Conservation (phyloP, 1,140 invertebrate genomes). For the Cryptotermes secundus region DNA sequence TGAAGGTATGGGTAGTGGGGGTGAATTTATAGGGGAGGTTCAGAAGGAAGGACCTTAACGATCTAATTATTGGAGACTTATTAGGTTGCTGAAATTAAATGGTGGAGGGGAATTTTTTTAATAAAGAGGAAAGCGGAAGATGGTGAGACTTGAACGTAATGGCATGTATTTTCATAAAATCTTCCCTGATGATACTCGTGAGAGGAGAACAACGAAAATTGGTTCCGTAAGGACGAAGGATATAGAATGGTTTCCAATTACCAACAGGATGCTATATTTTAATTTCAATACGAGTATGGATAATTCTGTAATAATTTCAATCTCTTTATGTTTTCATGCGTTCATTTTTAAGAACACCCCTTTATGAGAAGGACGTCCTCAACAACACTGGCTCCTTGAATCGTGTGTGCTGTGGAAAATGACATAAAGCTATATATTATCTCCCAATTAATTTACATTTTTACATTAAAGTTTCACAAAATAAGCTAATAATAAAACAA, state of each 20-base stretch:
- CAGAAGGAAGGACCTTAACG: background rate
- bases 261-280: background rate
- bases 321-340: too few species aligned
- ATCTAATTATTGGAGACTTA: constrained; percentile 20
- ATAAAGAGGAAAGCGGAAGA: background rate
- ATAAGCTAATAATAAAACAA: too few species aligned
- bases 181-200: constrained; percentile 4
- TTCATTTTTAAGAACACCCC: too few species aligned
- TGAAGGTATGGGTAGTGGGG: background rate
- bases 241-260: background rate
- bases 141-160: background rate
- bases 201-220: constrained; percentile 12
- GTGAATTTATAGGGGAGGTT: background rate
- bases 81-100: constrained; percentile 18
- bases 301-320: background rate
- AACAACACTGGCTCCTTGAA: too few species aligned
- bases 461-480: too few species aligned
- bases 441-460: too few species aligned
- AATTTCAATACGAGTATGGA: background rate
- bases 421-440: too few species aligned
- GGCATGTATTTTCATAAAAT: constrained; percentile 10
- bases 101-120: background rate
- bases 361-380: too few species aligned
- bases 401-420: too few species aligned
- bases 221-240: background rate